Evolutionary conservation across 2,888 invertebrate species (phyloP), one percentile per base, ranked within the genome.

Genomic region (Perdita meconis): DNA sequence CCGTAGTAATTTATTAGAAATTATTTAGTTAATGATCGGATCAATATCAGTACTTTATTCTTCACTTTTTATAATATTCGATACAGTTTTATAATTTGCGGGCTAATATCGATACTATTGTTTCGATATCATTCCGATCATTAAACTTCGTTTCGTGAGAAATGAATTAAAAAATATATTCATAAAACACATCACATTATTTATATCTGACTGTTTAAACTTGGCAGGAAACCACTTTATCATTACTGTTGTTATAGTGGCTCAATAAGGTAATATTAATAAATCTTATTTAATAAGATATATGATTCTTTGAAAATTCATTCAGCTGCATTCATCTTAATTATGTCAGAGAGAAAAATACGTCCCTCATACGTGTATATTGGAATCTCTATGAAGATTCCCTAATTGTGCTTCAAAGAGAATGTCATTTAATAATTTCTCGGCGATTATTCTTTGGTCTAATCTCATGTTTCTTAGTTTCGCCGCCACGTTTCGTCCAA

Each of bases 341-440:
- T 42, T 64, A 65, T n/a, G 42, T 74, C 50, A 40, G 16, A 34
- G 34, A 60, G 30, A 30, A 53, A 34, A 19, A 50, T 38, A n/a
- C n/a, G 1, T 40, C 6, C 57, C 19, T 90, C 79, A 92, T 70
- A 92, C 90, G 51, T 92, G 90, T 66, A 92, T 88, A 82, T 87
- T 91, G 34, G 93, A 93, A 83, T 93, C 89, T 85, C 92, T 90
- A 75, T 92, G 90, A 67, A 93, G 90, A 67, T 90, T 92, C 16
- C 93, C 93, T 47, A 93, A 85, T 84, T 93, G 92, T 24, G 91
- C 93, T 80, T 93, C 93, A 79, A 93, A 93, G 22, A 93, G 82
- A 73, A 93, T 92, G 77, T 93, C 93, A 79, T 92, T 93, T 36
- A 93, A 86, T 36, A 92, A 87, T 83, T 93, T 93, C 77, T 93